These are phyloP conservation scores for Temnothorax curvispinosus DNA, from an alignment of 1,140 invertebrate genomes.

Conservation along the genomic window DNA sequence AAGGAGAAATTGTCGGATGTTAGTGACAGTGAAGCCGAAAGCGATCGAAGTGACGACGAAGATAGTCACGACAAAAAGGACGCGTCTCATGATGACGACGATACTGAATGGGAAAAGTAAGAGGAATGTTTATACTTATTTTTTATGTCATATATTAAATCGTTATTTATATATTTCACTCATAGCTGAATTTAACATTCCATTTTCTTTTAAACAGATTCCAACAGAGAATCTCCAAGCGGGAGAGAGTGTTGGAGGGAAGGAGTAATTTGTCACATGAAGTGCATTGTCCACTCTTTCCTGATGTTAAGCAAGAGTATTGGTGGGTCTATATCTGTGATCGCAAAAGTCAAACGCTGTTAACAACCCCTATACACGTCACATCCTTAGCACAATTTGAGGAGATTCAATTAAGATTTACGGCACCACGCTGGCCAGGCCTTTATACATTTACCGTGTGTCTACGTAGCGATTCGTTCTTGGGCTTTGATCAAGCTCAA, in stretches of 20 bases:
- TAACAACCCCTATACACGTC: constrained; percentile 97
- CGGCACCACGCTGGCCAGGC: constrained; percentile 96
- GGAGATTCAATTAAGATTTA: constrained; percentile 96
- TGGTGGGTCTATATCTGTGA: constrained; percentile 99
- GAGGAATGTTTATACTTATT: constrained; percentile 21
- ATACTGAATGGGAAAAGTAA: constrained; percentile 90
- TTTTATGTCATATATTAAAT: not conserved
- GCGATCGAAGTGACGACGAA: constrained; percentile 87
- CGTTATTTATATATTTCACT: constrained; percentile 56
- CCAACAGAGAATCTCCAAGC: constrained; percentile 91
- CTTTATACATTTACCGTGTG: constrained; percentile 97
- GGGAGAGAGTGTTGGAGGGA: constrained; percentile 96
- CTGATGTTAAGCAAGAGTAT: constrained; percentile 98
- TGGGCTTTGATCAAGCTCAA: constrained; percentile 95
- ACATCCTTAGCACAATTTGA: constrained; percentile 92
- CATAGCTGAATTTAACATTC: not conserved
- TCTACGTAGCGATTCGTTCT: constrained; percentile 96
- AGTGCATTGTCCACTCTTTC: constrained; percentile 98
- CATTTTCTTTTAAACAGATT: constrained; percentile 83
- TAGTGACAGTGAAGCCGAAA: constrained; percentile 85
- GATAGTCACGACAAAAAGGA: constrained; percentile 87
- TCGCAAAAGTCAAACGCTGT: constrained; percentile 94
- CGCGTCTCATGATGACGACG: constrained; percentile 89
- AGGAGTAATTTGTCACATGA: constrained; percentile 97
- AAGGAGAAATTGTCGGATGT: constrained; percentile 81